phyloP scores from a whole-genome alignment of 2,888 invertebrate genomes.

The Pterostichus madidus region DNA sequence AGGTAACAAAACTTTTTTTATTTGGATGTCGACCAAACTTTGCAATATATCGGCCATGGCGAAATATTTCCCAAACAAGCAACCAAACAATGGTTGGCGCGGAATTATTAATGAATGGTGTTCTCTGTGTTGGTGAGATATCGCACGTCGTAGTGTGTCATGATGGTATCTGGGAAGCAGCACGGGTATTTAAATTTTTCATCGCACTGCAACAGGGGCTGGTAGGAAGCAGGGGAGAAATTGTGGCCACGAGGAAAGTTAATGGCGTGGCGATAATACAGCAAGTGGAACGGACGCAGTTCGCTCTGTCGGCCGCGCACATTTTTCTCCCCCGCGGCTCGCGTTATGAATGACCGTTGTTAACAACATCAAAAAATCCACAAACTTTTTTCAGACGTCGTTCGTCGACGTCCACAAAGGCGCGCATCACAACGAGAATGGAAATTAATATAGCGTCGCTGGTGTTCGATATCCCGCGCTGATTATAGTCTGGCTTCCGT shows the following conservation, averaged over 20 bases:
- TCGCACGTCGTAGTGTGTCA: constrained; percentile 21
- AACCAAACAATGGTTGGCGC: constrained; percentile 14
- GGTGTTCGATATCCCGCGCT: constrained; percentile 31
- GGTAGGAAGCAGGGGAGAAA: constrained; percentile 36
- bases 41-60: constrained; percentile 39
- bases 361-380: constrained; percentile 67
- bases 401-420: constrained; percentile 40
- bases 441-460: constrained; percentile 51
- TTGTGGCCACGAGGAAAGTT: constrained; percentile 56
- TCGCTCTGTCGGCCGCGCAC: constrained; percentile 61
- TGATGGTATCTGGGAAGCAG: constrained; percentile 23
- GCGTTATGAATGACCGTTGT: constrained; percentile 66
- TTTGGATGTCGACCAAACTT: constrained; percentile 17
- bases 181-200: constrained; percentile 63
- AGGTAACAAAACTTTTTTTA: constrained; percentile 66
- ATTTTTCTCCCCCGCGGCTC: constrained; percentile 66
- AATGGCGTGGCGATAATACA: constrained; percentile 66
- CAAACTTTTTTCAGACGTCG: constrained; percentile 56
- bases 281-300: constrained; percentile 64
- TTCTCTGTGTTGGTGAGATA: background rate
- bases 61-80: background rate
- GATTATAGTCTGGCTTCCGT: constrained; percentile 35
- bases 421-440: constrained; percentile 43
- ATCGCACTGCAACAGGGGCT: constrained; percentile 38
- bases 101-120: constrained; percentile 35